phyloP scores from a whole-genome alignment of 1,140 invertebrate species.

The Diprion similis region DNA sequence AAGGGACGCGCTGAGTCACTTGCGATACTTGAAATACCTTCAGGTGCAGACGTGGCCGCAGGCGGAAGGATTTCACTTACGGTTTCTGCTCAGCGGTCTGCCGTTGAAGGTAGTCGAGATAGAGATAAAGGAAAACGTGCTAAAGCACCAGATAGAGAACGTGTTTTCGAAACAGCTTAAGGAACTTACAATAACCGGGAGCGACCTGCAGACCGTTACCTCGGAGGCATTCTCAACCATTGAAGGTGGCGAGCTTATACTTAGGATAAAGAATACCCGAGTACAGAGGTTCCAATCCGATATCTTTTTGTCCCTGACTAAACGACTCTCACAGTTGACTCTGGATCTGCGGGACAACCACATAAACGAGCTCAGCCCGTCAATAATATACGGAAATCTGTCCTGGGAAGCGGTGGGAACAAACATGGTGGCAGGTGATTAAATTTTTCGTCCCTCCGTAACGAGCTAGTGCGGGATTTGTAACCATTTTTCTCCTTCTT shows the following conservation, averaged over 20 bases:
- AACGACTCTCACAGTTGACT: conserved; percentile 76
- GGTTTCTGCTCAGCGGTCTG: conserved; percentile 65
- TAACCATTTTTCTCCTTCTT: background rate
- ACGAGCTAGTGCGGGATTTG: background rate
- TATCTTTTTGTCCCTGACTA: conserved; percentile 77
- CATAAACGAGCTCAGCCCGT: conserved; percentile 78
- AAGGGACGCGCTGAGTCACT: conserved; percentile 68
- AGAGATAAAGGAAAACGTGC: conserved; percentile 73
- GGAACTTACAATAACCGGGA: conserved; percentile 80
- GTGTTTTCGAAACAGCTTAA: conserved; percentile 77
- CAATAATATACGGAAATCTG: conserved; percentile 84
- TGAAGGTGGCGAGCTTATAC: conserved; percentile 72
- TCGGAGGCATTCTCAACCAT: conserved; percentile 73
- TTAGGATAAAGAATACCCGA: conserved; percentile 78
- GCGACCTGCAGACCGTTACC: conserved; percentile 71
- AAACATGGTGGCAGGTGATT: conserved; percentile 76
- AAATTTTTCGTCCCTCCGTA: conserved; percentile 2
- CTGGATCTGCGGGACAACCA: conserved; percentile 84
- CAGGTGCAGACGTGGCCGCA: conserved; percentile 72
- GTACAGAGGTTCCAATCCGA: conserved; percentile 78
- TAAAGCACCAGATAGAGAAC: conserved; percentile 76
- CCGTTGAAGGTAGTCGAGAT: conserved; percentile 71
- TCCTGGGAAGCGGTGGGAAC: conserved; percentile 86
- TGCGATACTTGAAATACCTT: conserved; percentile 68
- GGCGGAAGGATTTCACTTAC: conserved; percentile 70